Conservation (phyloP, 2,888 invertebrate species). For the Gari tellinella region DNA sequence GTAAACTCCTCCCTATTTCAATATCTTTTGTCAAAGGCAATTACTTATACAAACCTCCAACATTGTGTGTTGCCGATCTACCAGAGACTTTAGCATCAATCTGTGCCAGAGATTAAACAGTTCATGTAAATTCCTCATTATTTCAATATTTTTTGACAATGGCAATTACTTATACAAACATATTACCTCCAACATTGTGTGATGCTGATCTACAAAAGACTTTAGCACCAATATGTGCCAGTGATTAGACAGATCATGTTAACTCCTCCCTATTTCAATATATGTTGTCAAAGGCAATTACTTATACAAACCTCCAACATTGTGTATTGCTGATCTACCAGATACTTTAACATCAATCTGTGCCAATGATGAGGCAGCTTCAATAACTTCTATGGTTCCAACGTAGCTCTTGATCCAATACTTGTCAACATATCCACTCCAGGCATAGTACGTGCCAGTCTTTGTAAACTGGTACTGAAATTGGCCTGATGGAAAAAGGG, state of each 20-base stretch:
- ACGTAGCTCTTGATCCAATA: conserved; percentile 48
- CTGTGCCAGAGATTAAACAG: conserved; percentile 25
- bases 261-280: no score
- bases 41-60: no score
- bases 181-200: conserved; percentile 42
- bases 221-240: conserved; percentile 36
- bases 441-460: conserved; percentile 71
- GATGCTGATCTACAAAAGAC: conserved; percentile 42
- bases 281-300: no score
- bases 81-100: conserved; percentile 43
- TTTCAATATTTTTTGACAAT: no score
- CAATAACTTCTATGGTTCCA: conserved; percentile 49
- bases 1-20: no score
- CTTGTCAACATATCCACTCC: conserved; percentile 71
- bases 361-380: conserved; percentile 28
- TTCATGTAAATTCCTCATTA: no score
- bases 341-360: conserved; percentile 39
- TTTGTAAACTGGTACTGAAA: conserved; percentile 65
- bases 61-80: conserved; percentile 42
- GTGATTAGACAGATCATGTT: conserved; percentile 24
- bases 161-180: no score
- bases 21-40: no score
- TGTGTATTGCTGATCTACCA: conserved; percentile 45
- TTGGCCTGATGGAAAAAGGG: no score
- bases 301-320: conserved; percentile 41